Evolutionary conservation across 2,888 invertebrate species (phyloP), one percentile per base, ranked within the genome.

Genomic region (Notodonta dromedarius): DNA sequence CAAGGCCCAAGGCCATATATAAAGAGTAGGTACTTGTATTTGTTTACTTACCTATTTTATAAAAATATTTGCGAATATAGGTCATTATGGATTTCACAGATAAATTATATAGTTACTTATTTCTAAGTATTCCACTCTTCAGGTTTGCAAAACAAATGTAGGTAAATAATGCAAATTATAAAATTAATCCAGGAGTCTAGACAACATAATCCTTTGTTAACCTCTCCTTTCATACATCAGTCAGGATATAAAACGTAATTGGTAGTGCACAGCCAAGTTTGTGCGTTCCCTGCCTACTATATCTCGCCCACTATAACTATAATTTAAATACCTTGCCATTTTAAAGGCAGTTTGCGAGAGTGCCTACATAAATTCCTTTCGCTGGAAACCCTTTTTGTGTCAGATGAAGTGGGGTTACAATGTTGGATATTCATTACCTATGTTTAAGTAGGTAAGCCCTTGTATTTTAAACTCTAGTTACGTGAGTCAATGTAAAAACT

Each of bases 361-460:
- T 79, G 75, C 71, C 65, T 64, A 68, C 78, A 81, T 82, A 81
- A 82, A 80, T 81, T 80, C 78, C 76, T 78, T 77, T 78, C 74
- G 71, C 73, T 70, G 63, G 70, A 77, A 74, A 76, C 72, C 78
- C 73, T 70, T 74, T 76, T 76, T 70, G 73, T 73, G 67, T 66
- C 62, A 66, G 61, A 71, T 68, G 70, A 71, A 73, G 60, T 59
- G 56, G 48, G 59, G 67, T 58, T 58, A 75, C 74, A 76, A 66
- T 76, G 76, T 75, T 71, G 76, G 68, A 57, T 70, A 61, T 64
- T 73, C 67, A 73, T 73, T 73, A 75, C 64, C 63, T 64, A 75
- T 63, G 71, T 65, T 73, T 71, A 71, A 66, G 65, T 71, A 73
- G 63, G 57, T 67, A 71, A 63, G 58, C 61, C 67, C 66, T 72